These are phyloP conservation scores for Standfussiana lucernea DNA, from an alignment of 2,888 invertebrate species.

Conservation along the genomic window DNA sequence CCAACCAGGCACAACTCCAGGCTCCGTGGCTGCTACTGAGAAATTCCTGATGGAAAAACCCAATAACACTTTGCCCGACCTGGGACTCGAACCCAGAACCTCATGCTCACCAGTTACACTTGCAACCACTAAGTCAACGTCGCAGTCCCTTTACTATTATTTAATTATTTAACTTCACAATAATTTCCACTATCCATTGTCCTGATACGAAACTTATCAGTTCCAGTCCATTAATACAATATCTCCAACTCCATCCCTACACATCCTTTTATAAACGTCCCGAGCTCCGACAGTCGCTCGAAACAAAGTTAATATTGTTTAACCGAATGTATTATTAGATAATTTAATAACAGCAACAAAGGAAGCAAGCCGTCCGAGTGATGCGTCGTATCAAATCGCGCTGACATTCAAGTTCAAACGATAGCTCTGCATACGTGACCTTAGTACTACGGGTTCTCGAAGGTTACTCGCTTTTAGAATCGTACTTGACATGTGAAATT, in stretches of 20 bases:
- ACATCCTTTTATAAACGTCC: constrained; percentile 17
- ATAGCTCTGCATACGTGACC: constrained; percentile 79
- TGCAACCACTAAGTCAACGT: background rate
- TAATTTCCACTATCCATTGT: background rate
- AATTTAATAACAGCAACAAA: constrained; percentile 86
- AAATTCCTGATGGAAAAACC: background rate
- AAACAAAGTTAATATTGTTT: constrained; percentile 61
- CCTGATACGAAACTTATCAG: constrained; percentile 37
- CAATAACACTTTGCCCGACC: background rate
- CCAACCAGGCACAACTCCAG: background rate
- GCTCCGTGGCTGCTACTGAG: background rate
- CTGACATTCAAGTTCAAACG: constrained; percentile 87
- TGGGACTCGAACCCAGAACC: background rate
- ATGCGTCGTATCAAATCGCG: constrained; percentile 88
- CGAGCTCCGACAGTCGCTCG: constrained; percentile 16
- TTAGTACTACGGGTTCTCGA: constrained; percentile 61
- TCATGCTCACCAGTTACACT: background rate
- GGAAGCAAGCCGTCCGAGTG: constrained; percentile 86
- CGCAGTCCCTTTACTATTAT: background rate
- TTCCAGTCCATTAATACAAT: constrained; percentile 31
- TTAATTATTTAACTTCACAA: background rate
- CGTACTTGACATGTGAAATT: constrained; percentile 49
- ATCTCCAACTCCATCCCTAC: constrained; percentile 7
- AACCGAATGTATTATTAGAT: constrained; percentile 78
- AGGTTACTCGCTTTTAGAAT: constrained; percentile 49